Evolutionary conservation across 2,113 vertebrate genomes (phyloP), one percentile per base, ranked within the genome.

Genomic region (Lepus americanus): DNA sequence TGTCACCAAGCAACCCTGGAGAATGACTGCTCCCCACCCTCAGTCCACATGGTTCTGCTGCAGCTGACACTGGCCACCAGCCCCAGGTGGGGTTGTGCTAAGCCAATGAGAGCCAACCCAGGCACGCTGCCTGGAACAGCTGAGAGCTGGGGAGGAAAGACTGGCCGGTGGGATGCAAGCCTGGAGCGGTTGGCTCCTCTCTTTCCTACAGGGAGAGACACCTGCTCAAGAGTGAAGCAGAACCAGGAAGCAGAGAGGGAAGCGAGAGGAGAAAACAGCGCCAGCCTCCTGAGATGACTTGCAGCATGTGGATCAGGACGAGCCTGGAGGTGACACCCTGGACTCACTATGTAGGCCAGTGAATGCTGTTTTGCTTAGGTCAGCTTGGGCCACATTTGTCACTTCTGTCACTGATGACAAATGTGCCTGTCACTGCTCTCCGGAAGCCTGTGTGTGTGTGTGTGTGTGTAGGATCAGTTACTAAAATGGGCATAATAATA

Each of bases 311-410:
- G 29, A 63, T 11, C 31, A 59, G 10, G 4, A 29, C 0, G n/a
- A 23, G 31, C 67, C 63, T 17, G 25, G 39, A 88, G 31, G 31
- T 49, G 86, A 92, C 27, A 77, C 59, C 33, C 64, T 31, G 17
- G 25, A 73, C 66, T 31, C 53, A 6, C 19, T 36, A 55, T 1
- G 0, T 33, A 63, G 72, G 64, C 36, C 84, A 59, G 0, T 36
- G 44, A 81, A 66, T 81, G 72, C 33, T 7, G 3, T 33, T 64
- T 22, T 63, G 72, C 86, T 70, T 17, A 33, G 51, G n/a, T 51
- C 86, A 81, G 82, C 39, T 59, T n/a, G n/a, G 73, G 69, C 61
- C 12, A 87, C 94, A 88, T 25, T 23, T 59, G 81, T 79, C 93
- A 49, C 77, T 64, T 83, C 61, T 19, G 53, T 80, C 72, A 72